Evolutionary conservation across 2,888 invertebrate species (phyloP).

Genomic region (Nineta flava): DNA sequence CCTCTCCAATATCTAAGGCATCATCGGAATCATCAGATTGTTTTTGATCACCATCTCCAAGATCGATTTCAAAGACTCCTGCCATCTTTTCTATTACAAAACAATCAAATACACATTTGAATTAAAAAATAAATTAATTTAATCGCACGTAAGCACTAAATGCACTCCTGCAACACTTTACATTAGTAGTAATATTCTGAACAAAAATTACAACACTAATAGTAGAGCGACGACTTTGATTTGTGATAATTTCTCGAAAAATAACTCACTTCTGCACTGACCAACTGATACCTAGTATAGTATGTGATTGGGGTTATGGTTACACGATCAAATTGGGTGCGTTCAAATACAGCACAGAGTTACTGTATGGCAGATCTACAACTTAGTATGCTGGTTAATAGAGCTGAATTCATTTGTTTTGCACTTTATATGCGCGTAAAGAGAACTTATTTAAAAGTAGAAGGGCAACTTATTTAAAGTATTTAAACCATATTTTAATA

Average conservation of each 20-base stretch:
- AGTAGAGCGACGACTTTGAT: neutral
- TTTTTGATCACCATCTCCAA: constrained; percentile 52
- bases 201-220: neutral
- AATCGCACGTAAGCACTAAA: neutral
- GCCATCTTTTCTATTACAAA: constrained; percentile 29
- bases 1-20: constrained; percentile 75
- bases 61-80: constrained; percentile 82
- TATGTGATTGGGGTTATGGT: constrained; percentile 7
- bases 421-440: no score
- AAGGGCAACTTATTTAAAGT: no score
- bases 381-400: no score
- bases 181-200: neutral
- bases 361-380: no score
- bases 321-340: neutral
- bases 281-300: neutral
- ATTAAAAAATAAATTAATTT: neutral
- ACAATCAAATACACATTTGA: constrained; percentile 4
- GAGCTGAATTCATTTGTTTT: no score
- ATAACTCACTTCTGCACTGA: neutral
- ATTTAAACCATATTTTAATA: no score
- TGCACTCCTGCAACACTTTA: neutral
- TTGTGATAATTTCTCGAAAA: neutral
- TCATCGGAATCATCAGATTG: constrained; percentile 64
- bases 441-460: no score
- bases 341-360: no score